phyloP scores from a whole-genome alignment of 2,797 vertebrate genomes.

The Malurus splendens region DNA sequence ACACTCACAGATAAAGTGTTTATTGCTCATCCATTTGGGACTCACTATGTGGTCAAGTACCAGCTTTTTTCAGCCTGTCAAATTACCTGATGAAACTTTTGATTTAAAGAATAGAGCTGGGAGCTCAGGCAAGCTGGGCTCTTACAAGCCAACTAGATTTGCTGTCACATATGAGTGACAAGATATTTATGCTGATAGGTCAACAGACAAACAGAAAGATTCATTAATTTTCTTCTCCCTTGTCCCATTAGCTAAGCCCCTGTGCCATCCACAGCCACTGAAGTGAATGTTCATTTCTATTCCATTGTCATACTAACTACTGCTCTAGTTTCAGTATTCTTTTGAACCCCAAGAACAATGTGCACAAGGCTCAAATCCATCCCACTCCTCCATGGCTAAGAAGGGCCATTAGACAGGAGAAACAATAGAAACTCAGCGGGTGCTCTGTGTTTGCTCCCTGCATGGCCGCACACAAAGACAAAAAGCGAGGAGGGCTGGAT shows the following conservation, averaged over 20 bases:
- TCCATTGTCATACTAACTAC: slow-evolving; percentile 51
- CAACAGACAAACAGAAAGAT: slow-evolving; percentile 25
- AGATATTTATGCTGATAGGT: slow-evolving; percentile 24
- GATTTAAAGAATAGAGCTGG: not conserved
- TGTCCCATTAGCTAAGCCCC: slow-evolving; percentile 7
- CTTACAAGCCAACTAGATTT: not conserved
- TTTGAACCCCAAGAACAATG: slow-evolving; percentile 59
- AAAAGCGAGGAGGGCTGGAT: slow-evolving; percentile 37
- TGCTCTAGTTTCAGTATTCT: slow-evolving; percentile 60
- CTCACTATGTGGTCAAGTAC: not conserved
- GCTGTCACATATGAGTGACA: slow-evolving; percentile 12
- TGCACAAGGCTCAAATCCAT: slow-evolving; percentile 40
- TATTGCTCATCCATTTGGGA: not conserved
- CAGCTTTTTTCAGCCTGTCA: not conserved
- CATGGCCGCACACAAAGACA: slow-evolving; percentile 55
- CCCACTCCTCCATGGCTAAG: slow-evolving; percentile 49
- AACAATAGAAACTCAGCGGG: slow-evolving; percentile 54
- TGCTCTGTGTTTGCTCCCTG: slow-evolving; percentile 47
- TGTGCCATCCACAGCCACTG: slow-evolving; percentile 27
- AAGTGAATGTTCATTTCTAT: slow-evolving; percentile 55
- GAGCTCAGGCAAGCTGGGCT: accelerated
- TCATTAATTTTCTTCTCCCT: slow-evolving; percentile 42
- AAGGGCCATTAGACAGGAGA: slow-evolving; percentile 59
- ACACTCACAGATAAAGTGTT: not conserved
- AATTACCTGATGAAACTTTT: slow-evolving; percentile 27